Percentiles rank a stretch among this genome's conserved stretches.
These are phyloP conservation scores for Anniella stebbinsi DNA, from an alignment of 2,797 vertebrate species.

Conservation along the genomic window DNA sequence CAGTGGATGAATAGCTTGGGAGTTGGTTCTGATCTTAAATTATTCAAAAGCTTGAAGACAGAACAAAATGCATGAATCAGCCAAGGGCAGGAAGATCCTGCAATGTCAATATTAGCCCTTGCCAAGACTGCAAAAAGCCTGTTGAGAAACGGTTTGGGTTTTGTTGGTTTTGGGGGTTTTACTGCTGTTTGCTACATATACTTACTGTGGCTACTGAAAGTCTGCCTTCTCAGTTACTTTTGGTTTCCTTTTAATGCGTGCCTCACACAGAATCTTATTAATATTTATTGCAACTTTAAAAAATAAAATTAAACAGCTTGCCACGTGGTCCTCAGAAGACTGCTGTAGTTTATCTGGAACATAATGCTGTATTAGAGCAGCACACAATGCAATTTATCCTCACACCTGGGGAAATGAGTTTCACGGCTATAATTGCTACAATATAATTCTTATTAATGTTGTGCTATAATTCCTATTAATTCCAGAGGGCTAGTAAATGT, in stretches of 20 bases:
- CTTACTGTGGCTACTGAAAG: slow-evolving; percentile 59
- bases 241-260: slow-evolving; percentile 60
- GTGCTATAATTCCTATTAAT: slow-evolving; percentile 86
- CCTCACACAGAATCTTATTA: slow-evolving; percentile 78
- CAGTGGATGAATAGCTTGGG: not conserved
- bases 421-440: slow-evolving; percentile 83
- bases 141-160: slow-evolving; percentile 3
- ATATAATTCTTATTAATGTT: slow-evolving; percentile 84
- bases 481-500: slow-evolving; percentile 85
- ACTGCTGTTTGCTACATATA: not conserved
- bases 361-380: slow-evolving; percentile 63
- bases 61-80: slow-evolving; percentile 16
- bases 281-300: slow-evolving; percentile 77
- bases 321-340: slow-evolving; percentile 77
- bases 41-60: slow-evolving; percentile 48
- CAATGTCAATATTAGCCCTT: not conserved
- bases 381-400: slow-evolving; percentile 78
- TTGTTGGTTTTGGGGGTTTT: not conserved
- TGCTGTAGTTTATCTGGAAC: slow-evolving; percentile 69
- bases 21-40: slow-evolving; percentile 16
- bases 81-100: not conserved
- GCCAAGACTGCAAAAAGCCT: slow-evolving; percentile 48
- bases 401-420: slow-evolving; percentile 83
- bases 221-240: slow-evolving; percentile 66
- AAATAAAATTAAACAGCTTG: slow-evolving; percentile 79